These are phyloP conservation scores for Philonicus albiceps DNA, from an alignment of 2,888 invertebrate species.

Conservation along the genomic window DNA sequence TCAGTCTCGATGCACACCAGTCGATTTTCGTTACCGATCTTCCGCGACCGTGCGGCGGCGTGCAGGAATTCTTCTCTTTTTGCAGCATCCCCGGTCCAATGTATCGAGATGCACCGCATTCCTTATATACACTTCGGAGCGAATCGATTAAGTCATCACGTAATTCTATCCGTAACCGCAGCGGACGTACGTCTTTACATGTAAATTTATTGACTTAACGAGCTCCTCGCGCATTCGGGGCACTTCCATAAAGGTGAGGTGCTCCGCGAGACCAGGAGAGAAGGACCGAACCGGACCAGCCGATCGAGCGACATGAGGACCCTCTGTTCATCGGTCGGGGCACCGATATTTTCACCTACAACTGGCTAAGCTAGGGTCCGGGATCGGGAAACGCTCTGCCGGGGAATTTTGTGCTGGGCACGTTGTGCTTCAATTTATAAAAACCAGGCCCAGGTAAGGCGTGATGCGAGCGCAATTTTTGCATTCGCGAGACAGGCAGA, in stretches of 20 bases:
- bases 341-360: conserved; percentile 29
- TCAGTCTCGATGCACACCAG: background rate
- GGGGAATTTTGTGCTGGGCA: background rate
- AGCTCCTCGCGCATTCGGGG: conserved; percentile 52
- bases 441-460: background rate
- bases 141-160: conserved; percentile 56
- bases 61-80: background rate
- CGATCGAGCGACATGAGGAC: background rate
- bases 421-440: conserved; percentile 23
- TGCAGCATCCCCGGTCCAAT: background rate
- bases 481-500: background rate
- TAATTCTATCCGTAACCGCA: conserved; percentile 53
- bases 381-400: background rate
- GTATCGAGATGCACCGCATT: conserved; percentile 8
- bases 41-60: background rate
- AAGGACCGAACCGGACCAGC: background rate
- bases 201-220: conserved; percentile 55
- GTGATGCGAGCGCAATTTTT: background rate
- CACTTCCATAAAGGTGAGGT: conserved; percentile 28
- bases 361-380: background rate
- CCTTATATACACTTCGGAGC: conserved; percentile 31
- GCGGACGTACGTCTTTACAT: conserved; percentile 53
- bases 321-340: background rate
- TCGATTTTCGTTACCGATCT: background rate
- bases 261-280: conserved; percentile 39